Evolutionary conservation across 2,113 vertebrate genomes (phyloP), one percentile per base, ranked within the genome.

Genomic region (Oxyruncus cristatus): DNA sequence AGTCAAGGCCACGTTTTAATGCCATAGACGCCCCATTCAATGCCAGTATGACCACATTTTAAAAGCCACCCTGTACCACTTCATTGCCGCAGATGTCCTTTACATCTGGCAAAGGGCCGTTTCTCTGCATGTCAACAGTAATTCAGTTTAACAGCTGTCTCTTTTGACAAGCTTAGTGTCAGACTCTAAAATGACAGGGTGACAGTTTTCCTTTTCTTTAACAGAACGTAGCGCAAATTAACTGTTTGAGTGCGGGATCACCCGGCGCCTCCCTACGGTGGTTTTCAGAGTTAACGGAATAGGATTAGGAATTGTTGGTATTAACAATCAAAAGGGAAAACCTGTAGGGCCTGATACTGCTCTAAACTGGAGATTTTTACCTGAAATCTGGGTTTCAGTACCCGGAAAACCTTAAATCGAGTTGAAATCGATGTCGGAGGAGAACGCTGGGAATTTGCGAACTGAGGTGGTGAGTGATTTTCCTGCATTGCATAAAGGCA

Each of bases 71-170:
- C 96, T 96, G 96, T 97, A 94, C 97, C 97, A 97, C 98, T 98
- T 97, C 97, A 98, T 97, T 97, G 97, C 95, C 85, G 91, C 98
- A 98, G 98, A 98, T 98, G 98, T 98, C 98, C 97, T 98, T 98
- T 98, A 98, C 98, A 98, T 98, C 98, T 98, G 97, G 98, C 94
- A 97, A 97, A 98, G 96, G 96, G 96, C 95, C 86, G 59, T 97
- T 98, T 98, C 96, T 98, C 97, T 91, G 87, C 95, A 66, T 98
- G 98, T 98, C 97, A 97, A 97, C 97, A 98, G 98, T 98, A 98
- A 98, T 98, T 98, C 98, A 98, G 97, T 97, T 98, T 98, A 98
- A 98, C 98, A 98, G 97, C 98, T 98, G 98, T 98, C 98, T 98
- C 97, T 98, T 98, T 98, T 98, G 98, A 98, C 98, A 98, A 97